Base-by-base conservation (phyloP, 2,113 vertebrate species). In the Cryptotis parvus region DNA sequence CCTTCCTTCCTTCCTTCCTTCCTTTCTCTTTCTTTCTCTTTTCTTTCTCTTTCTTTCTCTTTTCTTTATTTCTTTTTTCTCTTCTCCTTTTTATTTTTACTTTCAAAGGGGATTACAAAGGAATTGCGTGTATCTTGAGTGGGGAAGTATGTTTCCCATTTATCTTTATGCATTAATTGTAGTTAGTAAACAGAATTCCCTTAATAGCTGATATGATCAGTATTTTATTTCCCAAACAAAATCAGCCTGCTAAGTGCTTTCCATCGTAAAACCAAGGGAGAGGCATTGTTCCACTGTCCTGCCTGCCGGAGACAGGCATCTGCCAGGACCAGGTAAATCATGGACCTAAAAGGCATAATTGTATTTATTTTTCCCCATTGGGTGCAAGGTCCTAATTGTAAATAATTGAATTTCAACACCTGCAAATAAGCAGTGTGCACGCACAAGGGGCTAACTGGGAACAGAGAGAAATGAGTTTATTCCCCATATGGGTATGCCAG, bases 341-440 rank as follows among this genome's bases (percentile, higher is more conserved):
- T 91, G 87, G 33, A 84, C 96, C 93, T 94, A 94, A 91, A 96
- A 97, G 96, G 93, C 91, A 93, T 84, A 91, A 92, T 97, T 95
- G 72, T 90, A 94, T 95, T 92, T 91, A 93, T 95, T 94, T 94
- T 95, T 94, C 97, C 94, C 90, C 92, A 95, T 94, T 96, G 80
- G 96, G 92, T 91, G 94, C 97, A 89, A 92, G 88, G 86, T 97
- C 97, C 96, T 96, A 90, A 15, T 97, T 97, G 97, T 96, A 95
- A 98, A 93, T 91, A 97, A 96, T 96, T 97, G 95, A 94, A 96
- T 97, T 97, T 97, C 95, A 97, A 96, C 96, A 97, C 96, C 96
- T 97, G 96, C 95, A 86, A 83, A 96, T 97, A 95, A 96, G 91
- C 92, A 77, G 85, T 77, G 76, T 96, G 87, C 26, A 65, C 90